Conservation (phyloP, 2,797 vertebrate genomes). For the Smutsia gigantea region DNA sequence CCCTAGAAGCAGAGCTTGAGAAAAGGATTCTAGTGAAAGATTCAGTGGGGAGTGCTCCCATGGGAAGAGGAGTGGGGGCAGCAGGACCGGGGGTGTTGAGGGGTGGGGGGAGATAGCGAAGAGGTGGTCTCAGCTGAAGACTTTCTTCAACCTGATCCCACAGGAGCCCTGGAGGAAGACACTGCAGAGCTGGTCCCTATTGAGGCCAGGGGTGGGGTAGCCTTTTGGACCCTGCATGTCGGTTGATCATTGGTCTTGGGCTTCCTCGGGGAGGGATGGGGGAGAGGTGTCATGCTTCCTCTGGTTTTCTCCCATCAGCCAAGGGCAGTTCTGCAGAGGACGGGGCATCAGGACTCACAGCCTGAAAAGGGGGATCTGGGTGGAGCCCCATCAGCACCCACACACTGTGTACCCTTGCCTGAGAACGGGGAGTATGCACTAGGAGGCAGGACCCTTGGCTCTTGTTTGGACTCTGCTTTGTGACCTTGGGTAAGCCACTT, state of each 20-base stretch:
- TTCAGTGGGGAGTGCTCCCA: not conserved
- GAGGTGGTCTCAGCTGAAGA: not conserved
- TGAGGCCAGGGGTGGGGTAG: not conserved
- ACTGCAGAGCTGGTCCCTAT: not conserved
- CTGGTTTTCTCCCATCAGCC: not conserved
- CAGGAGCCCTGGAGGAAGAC: not conserved
- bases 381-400: no score
- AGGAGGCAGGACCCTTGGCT: not conserved
- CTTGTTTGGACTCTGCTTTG: not conserved
- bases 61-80: not conserved
- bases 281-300: not conserved
- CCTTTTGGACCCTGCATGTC: not conserved
- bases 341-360: not conserved
- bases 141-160: not conserved
- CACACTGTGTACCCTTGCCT: not conserved
- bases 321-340: not conserved
- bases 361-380: not conserved
- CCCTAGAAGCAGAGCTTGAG: not conserved
- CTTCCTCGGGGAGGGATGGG: not conserved
- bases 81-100: no score
- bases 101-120: not conserved
- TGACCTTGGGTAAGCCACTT: not conserved
- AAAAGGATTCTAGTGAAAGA: not conserved
- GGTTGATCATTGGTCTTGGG: not conserved
- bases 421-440: not conserved